phyloP scores from a whole-genome alignment of 2,113 vertebrate species.

The Hemicordylus capensis region DNA sequence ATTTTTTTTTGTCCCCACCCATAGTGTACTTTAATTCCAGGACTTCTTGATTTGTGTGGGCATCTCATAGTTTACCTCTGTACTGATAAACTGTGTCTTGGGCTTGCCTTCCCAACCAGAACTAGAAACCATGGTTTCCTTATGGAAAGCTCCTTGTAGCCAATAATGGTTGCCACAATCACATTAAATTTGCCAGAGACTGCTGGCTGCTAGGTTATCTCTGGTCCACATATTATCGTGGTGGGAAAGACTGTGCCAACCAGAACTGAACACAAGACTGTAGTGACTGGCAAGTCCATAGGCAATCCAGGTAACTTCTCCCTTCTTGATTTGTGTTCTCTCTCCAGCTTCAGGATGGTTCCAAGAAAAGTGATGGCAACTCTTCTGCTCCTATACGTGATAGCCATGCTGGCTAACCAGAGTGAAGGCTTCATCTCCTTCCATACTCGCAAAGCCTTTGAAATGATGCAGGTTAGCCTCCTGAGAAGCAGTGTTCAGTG shows the following conservation, averaged over 20 bases:
- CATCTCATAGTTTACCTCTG: not conserved
- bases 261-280: not conserved
- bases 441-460: constrained; percentile 81
- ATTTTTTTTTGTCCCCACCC: too few species aligned
- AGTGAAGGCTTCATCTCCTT: constrained; percentile 82
- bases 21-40: too few species aligned
- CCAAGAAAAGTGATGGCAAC: constrained; percentile 61
- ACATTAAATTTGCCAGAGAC: too few species aligned
- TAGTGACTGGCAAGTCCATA: not conserved
- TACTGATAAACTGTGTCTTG: not conserved
- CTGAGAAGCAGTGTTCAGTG: rapidly evolving
- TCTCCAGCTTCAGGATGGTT: constrained; percentile 63
- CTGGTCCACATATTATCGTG: too few species aligned
- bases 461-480: constrained; percentile 78
- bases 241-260: not conserved
- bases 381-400: constrained; percentile 72
- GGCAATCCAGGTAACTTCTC: not conserved
- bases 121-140: not conserved
- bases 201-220: too few species aligned
- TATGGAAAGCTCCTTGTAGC: too few species aligned
- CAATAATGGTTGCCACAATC: too few species aligned
- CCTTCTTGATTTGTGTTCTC: not conserved
- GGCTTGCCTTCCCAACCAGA: not conserved
- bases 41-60: not conserved
- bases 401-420: constrained; percentile 76